Evolutionary conservation across 2,113 vertebrate species (phyloP), one percentile per base, ranked within the genome.

Genomic region (Chascanopsetta lugubris): DNA sequence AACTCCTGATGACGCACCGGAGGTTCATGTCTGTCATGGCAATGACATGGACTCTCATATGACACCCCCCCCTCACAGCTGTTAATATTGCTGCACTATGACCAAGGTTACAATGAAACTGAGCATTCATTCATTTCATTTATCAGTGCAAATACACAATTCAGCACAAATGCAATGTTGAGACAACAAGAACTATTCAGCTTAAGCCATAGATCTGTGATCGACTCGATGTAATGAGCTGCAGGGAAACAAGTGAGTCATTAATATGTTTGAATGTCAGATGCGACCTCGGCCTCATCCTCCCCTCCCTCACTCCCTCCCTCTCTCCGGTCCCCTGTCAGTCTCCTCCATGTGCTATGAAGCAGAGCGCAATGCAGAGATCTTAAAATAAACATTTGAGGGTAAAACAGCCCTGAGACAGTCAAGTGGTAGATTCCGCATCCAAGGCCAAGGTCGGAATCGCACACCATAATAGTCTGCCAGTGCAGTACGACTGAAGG

Each of bases 1-100:
- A 79, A 53, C 82, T 17, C 57, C 70, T 88, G 83, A 89, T 79
- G 87, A 83, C 61, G 74, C 57, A 57, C 59, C 48, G 24, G 58
- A 54, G 46, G 30, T 69, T 80, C 60, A 62, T 68, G 38, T 54
- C 46, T 73, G 78, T 69, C 82, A 71, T 54, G 45, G 60, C 8
- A 25, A 60, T 87, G 82, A 81, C 74, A 83, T 58, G 43, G 48
- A n/a, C 49, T 40, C 62, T 46, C 43, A 65, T 49, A 29, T 21
- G 22, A 32, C 25, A 40, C 22, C 34, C 12, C 34, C 12, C 13
- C 12, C 34, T 13, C 12, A 32, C 30, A 32, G 11, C 48, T 63
- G 26, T 1, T 22, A 0, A 15, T 62, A 64, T 22, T 47, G 13
- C 11, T n/a, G 5, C n/a, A 5, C 21, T 53, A 0, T 18, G n/a